Conservation (phyloP, 1,140 invertebrate genomes). For the Homarus americanus region DNA sequence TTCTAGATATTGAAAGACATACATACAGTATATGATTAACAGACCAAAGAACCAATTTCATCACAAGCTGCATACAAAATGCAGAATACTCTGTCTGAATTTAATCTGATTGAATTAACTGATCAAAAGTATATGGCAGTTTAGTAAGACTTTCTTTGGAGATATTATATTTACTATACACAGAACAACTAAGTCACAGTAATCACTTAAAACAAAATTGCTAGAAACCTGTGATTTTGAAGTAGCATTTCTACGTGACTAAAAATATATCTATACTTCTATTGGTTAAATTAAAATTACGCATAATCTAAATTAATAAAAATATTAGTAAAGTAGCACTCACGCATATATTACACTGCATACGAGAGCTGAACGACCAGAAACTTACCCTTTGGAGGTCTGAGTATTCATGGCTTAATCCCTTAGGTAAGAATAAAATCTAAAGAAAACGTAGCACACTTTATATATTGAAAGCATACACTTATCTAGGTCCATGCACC, state of each 20-base stretch:
- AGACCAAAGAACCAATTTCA: conserved; percentile 6
- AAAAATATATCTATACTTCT: not conserved
- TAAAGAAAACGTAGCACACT: not conserved
- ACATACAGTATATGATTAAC: too few species aligned
- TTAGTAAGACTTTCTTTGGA: not conserved
- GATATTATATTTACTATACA: not conserved
- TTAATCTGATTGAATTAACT: not conserved
- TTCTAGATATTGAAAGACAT: not conserved
- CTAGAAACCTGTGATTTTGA: not conserved
- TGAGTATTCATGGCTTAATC: not conserved
- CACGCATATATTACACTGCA: not conserved
- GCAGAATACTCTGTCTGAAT: not conserved
- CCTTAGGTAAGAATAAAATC: not conserved
- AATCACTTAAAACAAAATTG: not conserved
- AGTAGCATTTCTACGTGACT: not conserved
- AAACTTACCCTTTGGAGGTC: not conserved
- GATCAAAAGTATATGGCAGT: not conserved
- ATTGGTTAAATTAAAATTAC: not conserved
- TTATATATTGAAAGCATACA: not conserved
- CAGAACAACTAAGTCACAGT: not conserved
- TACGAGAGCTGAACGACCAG: not conserved
- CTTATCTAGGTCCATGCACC: not conserved
- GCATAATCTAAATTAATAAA: not conserved
- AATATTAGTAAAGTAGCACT: not conserved
- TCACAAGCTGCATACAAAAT: not conserved